Evolutionary conservation across 1,140 invertebrate genomes (phyloP), one percentile per base, ranked within the genome.

Genomic region (Andricus grossulariae): DNA sequence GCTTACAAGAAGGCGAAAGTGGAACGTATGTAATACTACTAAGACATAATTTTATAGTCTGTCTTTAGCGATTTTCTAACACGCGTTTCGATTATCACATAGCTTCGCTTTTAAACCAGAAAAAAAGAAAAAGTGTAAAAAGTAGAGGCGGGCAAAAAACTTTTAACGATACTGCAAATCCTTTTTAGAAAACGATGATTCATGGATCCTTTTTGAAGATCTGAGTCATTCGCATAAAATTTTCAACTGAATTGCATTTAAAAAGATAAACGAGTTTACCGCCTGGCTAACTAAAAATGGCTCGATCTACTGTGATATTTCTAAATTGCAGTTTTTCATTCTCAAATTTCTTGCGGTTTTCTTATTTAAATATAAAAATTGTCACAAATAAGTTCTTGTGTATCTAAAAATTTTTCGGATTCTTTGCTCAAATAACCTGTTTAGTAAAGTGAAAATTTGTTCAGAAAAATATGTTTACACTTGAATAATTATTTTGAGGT

Each of bases 161-260:
- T 0, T 13, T 32, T 57, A 5, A 57, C 19, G 55, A 25, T n/a
- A 13, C 60, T 39, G 60, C n/a, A 32, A 21, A 39, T 66, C 25
- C 60, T 66, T 66, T 66, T 66, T 39, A 66, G 60, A 45, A 39
- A 39, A 12, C 39, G 15, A 16, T 66, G 60, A 66, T 66, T 66
- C 60, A 39, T 39, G 32, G 13, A 45, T 66, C 25, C 60, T 66
- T 66, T 66, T 66, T 66, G 57, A 66, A 66, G 25, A 66, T 66
- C 60, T 66, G 60, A 66, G 25, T 66, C 60, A 66, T 21, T 66
- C 25, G 60, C n/a, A 66, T 66, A 66, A 66, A 66, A 66, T 25
- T 66, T 45, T 45, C 60, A 45, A 32, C 16, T 66, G 16, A 66
- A 32, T 66, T 66, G 60, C 13, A 66, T 66, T n/a, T n/a, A 66